Conservation (phyloP, 2,797 vertebrate genomes). For the Lepus townsendii region DNA sequence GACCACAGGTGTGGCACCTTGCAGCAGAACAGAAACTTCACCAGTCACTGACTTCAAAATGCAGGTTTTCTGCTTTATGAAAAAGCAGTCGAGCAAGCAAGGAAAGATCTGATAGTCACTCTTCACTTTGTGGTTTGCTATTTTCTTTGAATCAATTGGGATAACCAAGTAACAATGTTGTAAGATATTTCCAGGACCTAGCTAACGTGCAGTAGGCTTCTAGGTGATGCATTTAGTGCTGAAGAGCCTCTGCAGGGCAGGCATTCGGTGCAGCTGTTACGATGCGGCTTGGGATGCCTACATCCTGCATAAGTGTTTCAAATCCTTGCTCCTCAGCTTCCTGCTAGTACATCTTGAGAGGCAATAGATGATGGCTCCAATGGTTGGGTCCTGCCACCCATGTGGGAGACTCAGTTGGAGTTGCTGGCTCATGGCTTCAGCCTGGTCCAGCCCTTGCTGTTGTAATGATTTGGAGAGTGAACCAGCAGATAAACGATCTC, state of each 20-base stretch:
- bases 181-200: neutral
- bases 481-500: too few species aligned
- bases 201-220: neutral
- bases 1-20: slow-evolving; percentile 82
- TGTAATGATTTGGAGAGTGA: too few species aligned
- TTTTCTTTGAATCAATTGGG: slow-evolving; percentile 13
- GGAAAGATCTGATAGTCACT: neutral
- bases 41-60: slow-evolving; percentile 82
- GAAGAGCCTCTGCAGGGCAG: neutral
- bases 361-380: too few species aligned
- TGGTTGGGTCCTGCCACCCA: too few species aligned
- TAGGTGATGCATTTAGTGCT: neutral
- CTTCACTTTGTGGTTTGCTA: neutral
- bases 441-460: too few species aligned
- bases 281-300: too few species aligned
- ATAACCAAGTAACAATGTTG: neutral
- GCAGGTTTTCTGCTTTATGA: slow-evolving; percentile 84
- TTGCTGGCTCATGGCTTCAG: too few species aligned
- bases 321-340: too few species aligned
- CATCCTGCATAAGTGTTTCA: too few species aligned
- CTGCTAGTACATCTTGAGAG: too few species aligned
- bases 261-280: too few species aligned
- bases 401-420: too few species aligned
- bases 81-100: slow-evolving; percentile 78
- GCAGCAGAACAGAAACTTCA: slow-evolving; percentile 81